Evolutionary conservation across 2,888 invertebrate species (phyloP), one percentile per base, ranked within the genome.

Genomic region (Caenorhabditis sp.): DNA sequence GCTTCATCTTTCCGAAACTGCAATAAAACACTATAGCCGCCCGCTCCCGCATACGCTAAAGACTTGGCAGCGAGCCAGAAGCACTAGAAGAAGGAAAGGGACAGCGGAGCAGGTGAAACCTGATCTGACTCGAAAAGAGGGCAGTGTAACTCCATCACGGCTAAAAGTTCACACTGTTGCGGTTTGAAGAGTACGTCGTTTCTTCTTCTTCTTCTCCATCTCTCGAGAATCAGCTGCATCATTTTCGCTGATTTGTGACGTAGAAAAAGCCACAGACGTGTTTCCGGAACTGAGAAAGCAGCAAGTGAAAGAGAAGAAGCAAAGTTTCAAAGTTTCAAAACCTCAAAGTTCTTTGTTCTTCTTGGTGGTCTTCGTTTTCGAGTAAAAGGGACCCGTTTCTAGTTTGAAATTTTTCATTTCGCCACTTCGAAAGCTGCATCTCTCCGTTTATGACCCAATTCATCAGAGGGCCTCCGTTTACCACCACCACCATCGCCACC

Each of bases 1-100:
- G 40, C 50, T 44, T 37, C 28, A 58, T 28, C 72, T 58, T 58
- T 60, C 65, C 44, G 15, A 9, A 40, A 50, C 58, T 74, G 76
- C 76, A 67, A 67, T 67, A 76, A 60, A 76, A 67, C 67, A 67
- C 76, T 76, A 60, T 67, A 67, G 67, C 67, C 32, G 50, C 18
- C 22, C n/a, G 58, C 72, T 51, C 58, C 56, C 53, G 35, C 56
- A 51, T 37, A 18, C n/a, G 47, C 47, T 20, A 22, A 67, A 56
- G 64, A 56, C 64, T 67, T 76, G 76, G 76, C 76, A 76, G 51
- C 53, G 76, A 40, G 67, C 76, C 76, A 76, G 44, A 44, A 47
- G 37, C 24, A 50, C 37, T 18, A 65, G 24, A 20, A 26, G 35
- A 40, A 35, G 40, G 13, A 40, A 13, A 40, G 24, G 22, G 20